These are phyloP conservation scores for Equus przewalskii DNA, from an alignment of 2,113 vertebrate genomes.

Conservation along the genomic window DNA sequence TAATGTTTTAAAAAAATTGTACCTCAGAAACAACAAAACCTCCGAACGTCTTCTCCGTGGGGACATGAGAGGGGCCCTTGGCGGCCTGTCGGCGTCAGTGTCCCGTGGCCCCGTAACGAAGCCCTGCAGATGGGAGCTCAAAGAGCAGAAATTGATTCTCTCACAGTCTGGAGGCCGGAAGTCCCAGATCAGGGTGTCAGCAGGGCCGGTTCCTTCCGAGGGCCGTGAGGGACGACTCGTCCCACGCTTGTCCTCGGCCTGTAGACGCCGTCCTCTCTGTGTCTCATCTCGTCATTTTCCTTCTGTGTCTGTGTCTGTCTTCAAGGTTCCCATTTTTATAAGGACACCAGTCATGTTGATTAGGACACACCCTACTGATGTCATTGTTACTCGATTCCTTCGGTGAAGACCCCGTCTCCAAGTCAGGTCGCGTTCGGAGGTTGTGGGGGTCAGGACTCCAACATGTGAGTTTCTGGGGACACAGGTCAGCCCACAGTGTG, in stretches of 20 bases:
- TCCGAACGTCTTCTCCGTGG: rapidly evolving
- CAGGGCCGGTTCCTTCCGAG: rapidly evolving
- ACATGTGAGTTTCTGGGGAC: background rate
- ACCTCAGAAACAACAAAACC: background rate
- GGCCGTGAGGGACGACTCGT: background rate
- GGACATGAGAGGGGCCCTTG: background rate
- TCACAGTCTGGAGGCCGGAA: rapidly evolving
- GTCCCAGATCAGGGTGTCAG: rapidly evolving
- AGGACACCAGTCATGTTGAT: background rate
- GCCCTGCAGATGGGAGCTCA: too few relatives aligned
- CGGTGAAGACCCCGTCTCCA: background rate
- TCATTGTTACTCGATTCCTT: background rate
- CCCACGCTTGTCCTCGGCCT: background rate
- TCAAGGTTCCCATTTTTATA: background rate
- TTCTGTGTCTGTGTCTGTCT: background rate
- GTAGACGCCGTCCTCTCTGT: background rate
- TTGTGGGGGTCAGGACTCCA: background rate
- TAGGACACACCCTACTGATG: background rate
- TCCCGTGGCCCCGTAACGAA: background rate
- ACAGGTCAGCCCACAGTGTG: rapidly evolving
- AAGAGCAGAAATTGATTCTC: background rate
- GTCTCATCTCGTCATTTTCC: background rate
- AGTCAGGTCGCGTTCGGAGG: background rate
- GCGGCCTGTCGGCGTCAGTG: background rate
- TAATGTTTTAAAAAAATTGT: background rate